Evolutionary conservation across 2,888 invertebrate genomes (phyloP), one percentile per base, ranked within the genome.

Genomic region (Phalera bucephala): DNA sequence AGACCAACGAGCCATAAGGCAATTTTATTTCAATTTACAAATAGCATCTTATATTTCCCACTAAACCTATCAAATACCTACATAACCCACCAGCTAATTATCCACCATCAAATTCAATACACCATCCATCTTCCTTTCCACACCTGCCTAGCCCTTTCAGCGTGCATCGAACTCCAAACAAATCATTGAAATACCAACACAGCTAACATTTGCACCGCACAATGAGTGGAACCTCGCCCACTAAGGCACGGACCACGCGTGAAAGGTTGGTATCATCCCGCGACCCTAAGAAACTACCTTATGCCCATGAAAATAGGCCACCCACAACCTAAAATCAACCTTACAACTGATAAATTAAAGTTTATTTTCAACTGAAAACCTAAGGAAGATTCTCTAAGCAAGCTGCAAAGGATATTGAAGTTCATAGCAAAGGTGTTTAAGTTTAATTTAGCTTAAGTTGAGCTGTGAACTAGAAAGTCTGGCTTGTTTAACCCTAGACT

Each of bases 191-290:
- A 19, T 29, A 29, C 19, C 19, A 19, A 11, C 17, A 17, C 29
- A 0, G 11, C 19, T 5, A 29, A 29, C 19, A 73, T 57, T 48
- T 25, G 45, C 25, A 37, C 35, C 22, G 31, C 3, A 33, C 19
- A 29, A 29, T 29, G 7, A 13, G 31, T 13, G 11, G 19, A 33
- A 20, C 26, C 66, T 72, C 73, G 72, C 72, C 80, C 80, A 84
- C 65, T 82, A 72, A 75, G 51, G 80, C 73, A 70, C 65, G 43
- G 57, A 63, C 80, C 76, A 72, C 75, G 80, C 87, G 87, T 88
- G 86, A 88, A 88, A 87, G 88, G 88, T 87, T 84, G 82, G 72
- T 69, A 81, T 78, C 87, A 88, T 89, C 88, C 86, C 88, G 88
- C 81, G 88, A 89, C 88, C 88, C 64, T 12, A 14, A n/a, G 27